Conservation (phyloP, 1,140 invertebrate species). For the Trichonephila clavipes region DNA sequence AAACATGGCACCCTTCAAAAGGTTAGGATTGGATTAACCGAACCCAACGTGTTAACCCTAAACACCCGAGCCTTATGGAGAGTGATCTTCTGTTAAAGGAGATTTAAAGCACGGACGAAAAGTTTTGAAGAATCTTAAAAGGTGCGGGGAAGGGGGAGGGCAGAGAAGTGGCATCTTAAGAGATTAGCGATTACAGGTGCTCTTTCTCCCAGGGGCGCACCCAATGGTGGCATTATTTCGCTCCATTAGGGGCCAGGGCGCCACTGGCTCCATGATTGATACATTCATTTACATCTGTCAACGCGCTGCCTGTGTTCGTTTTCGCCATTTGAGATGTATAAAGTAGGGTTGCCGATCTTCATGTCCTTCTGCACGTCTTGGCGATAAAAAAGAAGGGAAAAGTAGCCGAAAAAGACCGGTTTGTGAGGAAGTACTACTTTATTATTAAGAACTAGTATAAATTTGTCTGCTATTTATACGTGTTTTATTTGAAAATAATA, state of each 20-base stretch:
- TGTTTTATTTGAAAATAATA: too few species aligned
- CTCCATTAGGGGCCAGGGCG: slow-evolving; percentile 73
- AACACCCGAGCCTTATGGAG: slow-evolving; percentile 8
- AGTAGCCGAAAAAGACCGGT: not conserved
- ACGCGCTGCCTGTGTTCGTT: slow-evolving; percentile 70
- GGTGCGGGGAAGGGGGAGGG: not conserved
- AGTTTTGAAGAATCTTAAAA: slow-evolving; percentile 72
- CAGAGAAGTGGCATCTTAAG: slow-evolving; percentile 25
- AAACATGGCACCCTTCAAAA: slow-evolving; percentile 8
- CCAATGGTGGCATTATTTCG: slow-evolving; percentile 71
- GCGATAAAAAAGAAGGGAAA: slow-evolving; percentile 7
- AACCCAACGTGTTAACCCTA: slow-evolving; percentile 4
- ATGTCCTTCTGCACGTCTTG: not conserved
- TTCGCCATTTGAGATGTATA: slow-evolving; percentile 69
- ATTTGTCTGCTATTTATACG: too few species aligned
- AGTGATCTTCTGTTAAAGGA: slow-evolving; percentile 59
- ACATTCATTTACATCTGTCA: slow-evolving; percentile 76
- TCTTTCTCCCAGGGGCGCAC: slow-evolving; percentile 70
- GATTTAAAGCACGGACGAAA: slow-evolving; percentile 69
- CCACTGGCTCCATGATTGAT: slow-evolving; percentile 72
- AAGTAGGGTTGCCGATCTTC: slow-evolving; percentile 48
- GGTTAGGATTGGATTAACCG: slow-evolving; percentile 32
- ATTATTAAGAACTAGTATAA: too few species aligned
- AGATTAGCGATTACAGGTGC: slow-evolving; percentile 75
- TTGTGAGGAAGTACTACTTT: not conserved